Evolutionary conservation across 2,888 invertebrate species (phyloP).

Genomic region (Mongoloraphidia duomilia): DNA sequence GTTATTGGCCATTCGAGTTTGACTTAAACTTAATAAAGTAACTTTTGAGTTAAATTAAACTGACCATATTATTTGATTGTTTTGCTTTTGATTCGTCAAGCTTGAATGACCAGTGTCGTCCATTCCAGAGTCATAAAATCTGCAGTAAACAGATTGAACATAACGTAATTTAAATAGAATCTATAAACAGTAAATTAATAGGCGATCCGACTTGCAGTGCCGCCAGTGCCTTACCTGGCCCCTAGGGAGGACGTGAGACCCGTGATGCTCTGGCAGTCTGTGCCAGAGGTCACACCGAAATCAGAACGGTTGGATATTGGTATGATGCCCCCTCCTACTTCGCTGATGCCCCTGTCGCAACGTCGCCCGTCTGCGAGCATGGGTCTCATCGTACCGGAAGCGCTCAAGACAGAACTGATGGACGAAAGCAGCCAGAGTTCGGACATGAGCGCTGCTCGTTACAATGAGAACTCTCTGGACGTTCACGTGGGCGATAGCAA

Average conservation of each 20-base stretch:
- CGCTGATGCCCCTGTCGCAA: slow-evolving; percentile 42
- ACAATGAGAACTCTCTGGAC: slow-evolving; percentile 25
- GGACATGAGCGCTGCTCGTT: slow-evolving; percentile 23
- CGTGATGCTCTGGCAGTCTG: slow-evolving; percentile 23
- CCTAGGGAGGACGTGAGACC: slow-evolving; percentile 4
- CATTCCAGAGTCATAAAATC: too few species aligned
- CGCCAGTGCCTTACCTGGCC: neutral
- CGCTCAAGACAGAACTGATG: slow-evolving; percentile 49
- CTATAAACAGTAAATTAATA: neutral
- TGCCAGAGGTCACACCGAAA: slow-evolving; percentile 27
- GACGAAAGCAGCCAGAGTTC: slow-evolving; percentile 62
- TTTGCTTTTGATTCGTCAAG: too few species aligned
- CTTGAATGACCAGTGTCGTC: too few species aligned
- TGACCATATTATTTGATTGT: neutral
- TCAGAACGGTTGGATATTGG: slow-evolving; percentile 38
- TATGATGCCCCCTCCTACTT: slow-evolving; percentile 55
- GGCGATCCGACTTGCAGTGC: slow-evolving; percentile 5
- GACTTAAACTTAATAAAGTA: too few species aligned
- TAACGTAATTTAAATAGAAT: too few species aligned
- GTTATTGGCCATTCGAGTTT: neutral
- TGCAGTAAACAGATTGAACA: too few species aligned
- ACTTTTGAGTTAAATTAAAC: neutral
- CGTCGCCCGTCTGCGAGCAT: slow-evolving; percentile 44
- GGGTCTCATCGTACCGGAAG: slow-evolving; percentile 34
- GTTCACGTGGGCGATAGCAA: slow-evolving; percentile 25